Conservation (phyloP, 2,888 invertebrate species). For the Metellina segmentata region DNA sequence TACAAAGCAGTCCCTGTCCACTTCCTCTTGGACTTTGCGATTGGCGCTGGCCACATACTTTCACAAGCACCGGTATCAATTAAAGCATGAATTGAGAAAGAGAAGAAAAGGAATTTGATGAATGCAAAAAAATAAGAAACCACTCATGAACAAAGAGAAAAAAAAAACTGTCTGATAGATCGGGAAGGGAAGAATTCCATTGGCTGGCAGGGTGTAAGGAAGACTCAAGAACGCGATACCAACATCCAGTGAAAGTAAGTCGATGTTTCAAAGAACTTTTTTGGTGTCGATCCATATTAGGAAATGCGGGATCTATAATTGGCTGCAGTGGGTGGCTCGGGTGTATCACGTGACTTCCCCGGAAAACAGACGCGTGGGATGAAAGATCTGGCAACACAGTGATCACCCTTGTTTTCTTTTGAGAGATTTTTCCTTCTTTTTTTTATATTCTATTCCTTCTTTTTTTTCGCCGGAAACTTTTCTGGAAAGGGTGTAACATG, state of each 20-base stretch:
- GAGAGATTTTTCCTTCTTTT: conserved; percentile 6
- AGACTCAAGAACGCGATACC: conserved; percentile 13
- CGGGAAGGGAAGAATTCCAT: not conserved
- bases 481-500: conserved; percentile 21
- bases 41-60: too few relatives aligned
- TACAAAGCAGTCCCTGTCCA: too few relatives aligned
- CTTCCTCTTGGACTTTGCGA: too few relatives aligned
- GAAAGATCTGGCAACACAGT: conserved; percentile 50
- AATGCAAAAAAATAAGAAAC: not conserved
- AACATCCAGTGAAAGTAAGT: conserved; percentile 37
- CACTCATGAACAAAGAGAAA: not conserved
- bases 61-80: too few relatives aligned
- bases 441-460: not conserved
- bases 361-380: conserved; percentile 61
- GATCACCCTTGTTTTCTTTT: conserved; percentile 51
- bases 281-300: conserved; percentile 59
- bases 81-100: too few relatives aligned
- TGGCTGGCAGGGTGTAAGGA: not conserved
- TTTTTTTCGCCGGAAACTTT: not conserved
- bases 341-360: conserved; percentile 48
- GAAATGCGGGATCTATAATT: conserved; percentile 71
- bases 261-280: conserved; percentile 19
- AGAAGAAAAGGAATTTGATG: not conserved
- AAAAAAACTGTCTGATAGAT: not conserved
- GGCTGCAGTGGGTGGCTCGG: conserved; percentile 70